Evolutionary conservation across 2,113 vertebrate species (phyloP), one percentile per base, ranked within the genome.

Genomic region (Brachyhypopomus occidentalis): DNA sequence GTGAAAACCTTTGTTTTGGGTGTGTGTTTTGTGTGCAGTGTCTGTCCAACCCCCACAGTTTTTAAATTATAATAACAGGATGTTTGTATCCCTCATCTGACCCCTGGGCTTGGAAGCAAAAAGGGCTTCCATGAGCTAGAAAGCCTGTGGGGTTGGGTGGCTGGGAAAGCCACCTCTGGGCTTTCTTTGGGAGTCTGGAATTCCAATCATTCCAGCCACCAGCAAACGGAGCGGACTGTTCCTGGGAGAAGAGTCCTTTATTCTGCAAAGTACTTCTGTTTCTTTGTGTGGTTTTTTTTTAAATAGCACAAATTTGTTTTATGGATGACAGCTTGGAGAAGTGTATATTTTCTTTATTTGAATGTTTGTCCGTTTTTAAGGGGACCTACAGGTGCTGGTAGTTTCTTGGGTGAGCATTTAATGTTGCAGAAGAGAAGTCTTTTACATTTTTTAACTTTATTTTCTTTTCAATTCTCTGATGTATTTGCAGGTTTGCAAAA

Each of bases 401-500:
- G 2, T 22, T 22, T 22, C 20, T 22, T 60, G 7, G 59, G 59
- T n/a, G 20, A 17, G n/a, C n/a, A 5, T 63, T 12, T 63, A 22
- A 66, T 66, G 30, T 67, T 20, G 64, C 16, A 38, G 8, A 30
- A 67, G 19, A 34, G 3, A 34, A 17, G 16, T 64, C 2, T 11
- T 63, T 25, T 25, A 27, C 2, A 58, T 14, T 7, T 20, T 16
- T 17, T 17, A 23, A 59, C 22, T 38, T 14, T 25, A n/a, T 17
- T 4, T 2, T 2, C 30, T 30, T 30, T 6, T 36, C 64, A 36
- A 20, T 22, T 0, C n/a, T 27, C 30, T 34, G 5, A 48, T 84
- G 12, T 71, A 41, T 81, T 88, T 77, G 72, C 88, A 93, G 91
- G 85, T 83, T 84, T 66, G 62, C 45, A 75, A 36, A 55, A 98